These are phyloP conservation scores for Theristicus caerulescens DNA, from an alignment of 2,113 vertebrate species.

Conservation along the genomic window DNA sequence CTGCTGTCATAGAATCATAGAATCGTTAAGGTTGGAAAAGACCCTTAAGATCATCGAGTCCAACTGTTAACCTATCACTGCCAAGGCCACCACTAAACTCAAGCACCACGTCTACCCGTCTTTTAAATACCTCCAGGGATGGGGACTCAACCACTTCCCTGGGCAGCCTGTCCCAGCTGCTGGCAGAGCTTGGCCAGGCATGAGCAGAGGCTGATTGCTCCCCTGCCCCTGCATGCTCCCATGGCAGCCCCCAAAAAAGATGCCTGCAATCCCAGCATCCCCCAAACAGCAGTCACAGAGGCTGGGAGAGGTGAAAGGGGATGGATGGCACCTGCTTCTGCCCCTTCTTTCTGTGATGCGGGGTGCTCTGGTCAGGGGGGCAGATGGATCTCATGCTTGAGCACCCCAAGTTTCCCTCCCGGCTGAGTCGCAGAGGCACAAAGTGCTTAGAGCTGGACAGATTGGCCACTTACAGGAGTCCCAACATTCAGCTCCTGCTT, in stretches of 20 bases:
- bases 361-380: background rate
- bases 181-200: background rate
- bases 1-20: background rate
- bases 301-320: background rate
- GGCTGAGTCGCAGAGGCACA: background rate
- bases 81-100: no score
- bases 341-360: background rate
- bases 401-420: background rate
- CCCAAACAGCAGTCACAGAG: fast-evolving
- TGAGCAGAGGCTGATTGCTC: background rate
- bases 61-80: no score
- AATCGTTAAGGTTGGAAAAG: no score
- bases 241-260: background rate
- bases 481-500: background rate
- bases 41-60: no score
- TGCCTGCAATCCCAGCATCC: background rate
- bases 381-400: background rate
- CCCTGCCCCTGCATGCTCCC: background rate
- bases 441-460: background rate
- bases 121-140: no score
- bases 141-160: no score
- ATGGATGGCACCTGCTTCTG: background rate
- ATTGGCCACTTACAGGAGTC: background rate
- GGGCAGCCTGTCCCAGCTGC: background rate
- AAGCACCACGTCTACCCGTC: no score